Conservation (phyloP, 2,113 vertebrate species). For the Phrynosoma blainvillii region DNA sequence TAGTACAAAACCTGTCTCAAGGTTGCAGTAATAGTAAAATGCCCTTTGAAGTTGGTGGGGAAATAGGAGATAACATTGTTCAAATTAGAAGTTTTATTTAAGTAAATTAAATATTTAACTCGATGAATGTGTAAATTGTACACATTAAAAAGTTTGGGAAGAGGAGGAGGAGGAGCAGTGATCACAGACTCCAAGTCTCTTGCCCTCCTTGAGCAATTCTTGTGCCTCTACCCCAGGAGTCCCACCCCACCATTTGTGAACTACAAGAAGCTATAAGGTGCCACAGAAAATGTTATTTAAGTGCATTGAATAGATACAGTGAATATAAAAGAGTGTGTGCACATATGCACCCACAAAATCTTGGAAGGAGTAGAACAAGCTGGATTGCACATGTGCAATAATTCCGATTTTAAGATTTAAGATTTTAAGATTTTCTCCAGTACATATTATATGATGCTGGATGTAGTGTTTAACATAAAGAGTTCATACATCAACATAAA, state of each 20-base stretch:
- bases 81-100: too few species aligned
- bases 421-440: slow-evolving; percentile 40
- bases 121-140: too few species aligned
- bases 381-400: neutral
- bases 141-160: too few species aligned
- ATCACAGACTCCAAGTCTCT: too few species aligned
- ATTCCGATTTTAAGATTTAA: slow-evolving; percentile 41
- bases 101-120: too few species aligned
- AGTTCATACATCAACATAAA: neutral
- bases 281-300: neutral
- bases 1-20: neutral
- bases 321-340: neutral
- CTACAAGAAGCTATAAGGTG: too few species aligned
- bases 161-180: too few species aligned
- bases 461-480: slow-evolving; percentile 47
- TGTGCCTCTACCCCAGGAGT: too few species aligned
- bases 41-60: neutral
- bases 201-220: too few species aligned
- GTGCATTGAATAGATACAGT: neutral
- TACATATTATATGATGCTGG: slow-evolving; percentile 32
- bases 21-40: neutral
- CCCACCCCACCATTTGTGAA: too few species aligned
- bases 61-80: too few species aligned
- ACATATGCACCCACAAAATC: neutral
- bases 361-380: neutral